Percentiles rank a stretch among this genome's conserved stretches.
These are phyloP conservation scores for Umimayanthus kanabou DNA, from an alignment of 92 coral and sea anemone genomes.

Conservation along the genomic window DNA sequence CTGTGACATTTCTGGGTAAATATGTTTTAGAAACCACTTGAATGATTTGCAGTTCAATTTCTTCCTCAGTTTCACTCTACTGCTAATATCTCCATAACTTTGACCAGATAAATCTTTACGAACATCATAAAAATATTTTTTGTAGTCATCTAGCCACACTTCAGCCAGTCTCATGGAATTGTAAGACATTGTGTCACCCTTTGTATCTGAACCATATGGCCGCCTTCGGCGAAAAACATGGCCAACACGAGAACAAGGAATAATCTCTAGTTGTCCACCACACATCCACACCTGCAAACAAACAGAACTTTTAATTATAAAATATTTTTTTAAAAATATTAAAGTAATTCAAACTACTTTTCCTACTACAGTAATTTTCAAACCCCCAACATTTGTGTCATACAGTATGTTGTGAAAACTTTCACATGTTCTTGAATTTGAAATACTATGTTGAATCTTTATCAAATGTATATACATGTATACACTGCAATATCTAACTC, in stretches of 20 bases:
- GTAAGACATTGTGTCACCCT: slow-evolving; percentile 85
- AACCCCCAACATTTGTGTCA: too few species aligned
- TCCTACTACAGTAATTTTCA: background rate
- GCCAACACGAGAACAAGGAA: slow-evolving; percentile 95
- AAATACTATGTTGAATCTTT: too few species aligned
- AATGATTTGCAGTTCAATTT: slow-evolving; percentile 78
- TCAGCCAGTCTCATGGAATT: slow-evolving; percentile 98
- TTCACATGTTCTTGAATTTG: too few species aligned
- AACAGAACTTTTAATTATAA: background rate
- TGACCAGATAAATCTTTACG: slow-evolving; percentile 64
- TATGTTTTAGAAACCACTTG: slow-evolving; percentile 84
- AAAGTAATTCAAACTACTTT: too few species aligned
- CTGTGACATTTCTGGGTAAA: slow-evolving; percentile 83
- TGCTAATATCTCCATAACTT: slow-evolving; percentile 77
- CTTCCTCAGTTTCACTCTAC: slow-evolving; percentile 73
- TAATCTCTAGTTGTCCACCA: slow-evolving; percentile 88
- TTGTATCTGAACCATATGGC: slow-evolving; percentile 83
- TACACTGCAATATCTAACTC: too few species aligned
- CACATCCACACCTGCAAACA: slow-evolving; percentile 92
- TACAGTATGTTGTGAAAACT: too few species aligned
- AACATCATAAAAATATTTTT: slow-evolving; percentile 79
- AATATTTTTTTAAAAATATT: background rate
- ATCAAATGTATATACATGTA: too few species aligned
- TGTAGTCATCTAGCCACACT: slow-evolving; percentile 96
- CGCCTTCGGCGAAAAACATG: slow-evolving; percentile 89